A percentile compares a stretch with the other conserved stretches of the same genome.
These are phyloP conservation scores for Lapara coniferarum DNA, from an alignment of 2,888 invertebrate genomes.

Conservation along the genomic window DNA sequence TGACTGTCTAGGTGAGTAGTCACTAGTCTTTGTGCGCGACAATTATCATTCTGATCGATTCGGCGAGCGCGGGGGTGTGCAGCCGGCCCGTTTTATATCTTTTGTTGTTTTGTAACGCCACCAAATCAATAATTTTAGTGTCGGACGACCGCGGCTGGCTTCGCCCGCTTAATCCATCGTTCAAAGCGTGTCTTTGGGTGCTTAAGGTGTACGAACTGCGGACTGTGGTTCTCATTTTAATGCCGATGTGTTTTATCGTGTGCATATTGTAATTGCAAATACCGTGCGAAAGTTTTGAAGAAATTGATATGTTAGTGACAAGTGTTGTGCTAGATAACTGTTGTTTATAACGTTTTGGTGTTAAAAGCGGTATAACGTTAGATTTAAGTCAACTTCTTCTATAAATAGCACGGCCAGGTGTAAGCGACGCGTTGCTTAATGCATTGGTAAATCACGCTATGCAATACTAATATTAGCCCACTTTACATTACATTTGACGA, in stretches of 20 bases:
- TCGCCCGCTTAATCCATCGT: conserved; percentile 26
- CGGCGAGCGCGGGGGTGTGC: conserved; percentile 77
- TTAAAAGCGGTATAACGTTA: conserved; percentile 18
- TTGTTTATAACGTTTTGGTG: conserved; percentile 32
- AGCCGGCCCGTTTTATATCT: conserved; percentile 79
- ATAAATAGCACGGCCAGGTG: conserved; percentile 62
- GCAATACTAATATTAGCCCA: conserved; percentile 37
- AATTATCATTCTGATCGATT: conserved; percentile 83
- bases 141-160: conserved; percentile 42
- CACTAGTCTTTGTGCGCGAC: conserved; percentile 81
- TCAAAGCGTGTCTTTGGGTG: conserved; percentile 26
- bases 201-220: conserved; percentile 33
- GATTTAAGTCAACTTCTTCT: conserved; percentile 38
- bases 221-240: conserved; percentile 11
- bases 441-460: conserved; percentile 55
- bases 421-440: conserved; percentile 48
- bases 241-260: conserved; percentile 26
- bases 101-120: conserved; percentile 81
- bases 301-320: conserved; percentile 37
- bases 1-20: conserved; percentile 78
- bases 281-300: conserved; percentile 49
- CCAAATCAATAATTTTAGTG: conserved; percentile 82
- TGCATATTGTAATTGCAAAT: conserved; percentile 31
- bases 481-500: conserved; percentile 21
- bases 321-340: conserved; percentile 36